Base-by-base conservation (phyloP, 2,888 invertebrate genomes). In the Eilema depressum region DNA sequence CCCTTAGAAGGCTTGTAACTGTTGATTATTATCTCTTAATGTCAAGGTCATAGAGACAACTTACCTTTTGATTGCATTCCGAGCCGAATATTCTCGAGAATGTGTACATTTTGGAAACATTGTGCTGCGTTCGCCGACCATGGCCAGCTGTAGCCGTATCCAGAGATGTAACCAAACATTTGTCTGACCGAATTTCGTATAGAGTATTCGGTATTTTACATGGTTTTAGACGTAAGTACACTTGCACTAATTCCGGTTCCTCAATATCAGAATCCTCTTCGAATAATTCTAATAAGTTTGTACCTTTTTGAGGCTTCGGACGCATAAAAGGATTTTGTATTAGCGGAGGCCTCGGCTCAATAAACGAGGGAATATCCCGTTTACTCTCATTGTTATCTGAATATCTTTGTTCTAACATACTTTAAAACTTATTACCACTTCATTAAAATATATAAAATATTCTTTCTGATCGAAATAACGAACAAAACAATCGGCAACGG, bases 161-260 rank as follows among this genome's bases (percentile, higher is more conserved):
- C 79, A 86, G 79, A 1, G 91, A 95, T 79, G 91, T 93, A 17
- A 94, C 86, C 76, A 94, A 80, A 81, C 90, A 95, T 82, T 78
- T 92, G 75, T 91, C 90, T 7, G 89, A 94, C 70, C 85, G 87
- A 57, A 95, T 88, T 79, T 94, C 93, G 69, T 95, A 95, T 71
- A 94, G 77, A 74, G 89, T 89, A 71, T 84, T 93, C 0, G 85
- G 85, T 57, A 83, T 83, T 62, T 87, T 88, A 70, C 90, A 90
- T 0, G 96, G 96, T 78, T 96, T 96, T 69, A 96, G 81, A 66
- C 96, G 91, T 62, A 96, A 85, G 76, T 95, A 96, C 14, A 96
- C 96, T 83, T 96, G 94, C 8, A 96, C 91, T 69, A 92, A 83
- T 66, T 95, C 95, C 0, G 91, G 88, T 69, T 92, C 93, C 2